A percentile compares a stretch with the other conserved stretches of the same genome.
phyloP scores from a whole-genome alignment of 2,113 vertebrate genomes.

The Hippoglossus stenolepis region DNA sequence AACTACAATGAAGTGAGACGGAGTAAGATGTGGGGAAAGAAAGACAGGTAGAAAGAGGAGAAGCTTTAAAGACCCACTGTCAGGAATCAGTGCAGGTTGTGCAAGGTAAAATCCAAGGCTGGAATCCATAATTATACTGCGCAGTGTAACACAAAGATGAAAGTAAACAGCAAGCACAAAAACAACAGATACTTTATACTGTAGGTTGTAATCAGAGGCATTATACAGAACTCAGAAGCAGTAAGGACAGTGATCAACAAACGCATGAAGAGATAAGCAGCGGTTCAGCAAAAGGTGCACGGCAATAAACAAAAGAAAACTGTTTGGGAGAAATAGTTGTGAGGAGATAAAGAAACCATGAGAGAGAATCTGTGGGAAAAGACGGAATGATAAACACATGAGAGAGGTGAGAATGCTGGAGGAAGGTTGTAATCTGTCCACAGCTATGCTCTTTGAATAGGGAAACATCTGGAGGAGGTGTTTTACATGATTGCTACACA shows the following conservation, averaged over 20 bases:
- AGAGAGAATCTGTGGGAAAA: not conserved
- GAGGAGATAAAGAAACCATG: not conserved
- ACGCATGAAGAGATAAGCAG: not conserved
- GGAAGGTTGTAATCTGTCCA: conserved; percentile 31
- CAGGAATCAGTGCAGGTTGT: too few species aligned
- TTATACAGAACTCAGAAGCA: not conserved
- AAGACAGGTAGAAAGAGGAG: too few species aligned
- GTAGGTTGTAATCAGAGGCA: not conserved
- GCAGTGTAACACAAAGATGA: conserved; percentile 12
- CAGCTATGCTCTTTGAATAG: not conserved
- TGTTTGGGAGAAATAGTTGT: not conserved
- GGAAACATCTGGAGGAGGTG: conserved; percentile 52
- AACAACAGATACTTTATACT: not conserved
- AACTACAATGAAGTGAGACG: not conserved
- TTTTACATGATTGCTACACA: conserved; percentile 25
- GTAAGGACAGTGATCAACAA: not conserved
- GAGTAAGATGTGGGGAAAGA: too few species aligned
- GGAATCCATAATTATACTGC: conserved; percentile 56
- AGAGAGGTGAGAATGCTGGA: not conserved
- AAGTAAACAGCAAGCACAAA: conserved; percentile 11
- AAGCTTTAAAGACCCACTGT: too few species aligned
- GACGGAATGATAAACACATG: not conserved
- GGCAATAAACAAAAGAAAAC: not conserved
- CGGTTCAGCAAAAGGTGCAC: not conserved
- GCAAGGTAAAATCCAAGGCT: not conserved